These are phyloP conservation scores for Drosophila elegans DNA, from an alignment of 1,140 invertebrate species.

Conservation along the genomic window DNA sequence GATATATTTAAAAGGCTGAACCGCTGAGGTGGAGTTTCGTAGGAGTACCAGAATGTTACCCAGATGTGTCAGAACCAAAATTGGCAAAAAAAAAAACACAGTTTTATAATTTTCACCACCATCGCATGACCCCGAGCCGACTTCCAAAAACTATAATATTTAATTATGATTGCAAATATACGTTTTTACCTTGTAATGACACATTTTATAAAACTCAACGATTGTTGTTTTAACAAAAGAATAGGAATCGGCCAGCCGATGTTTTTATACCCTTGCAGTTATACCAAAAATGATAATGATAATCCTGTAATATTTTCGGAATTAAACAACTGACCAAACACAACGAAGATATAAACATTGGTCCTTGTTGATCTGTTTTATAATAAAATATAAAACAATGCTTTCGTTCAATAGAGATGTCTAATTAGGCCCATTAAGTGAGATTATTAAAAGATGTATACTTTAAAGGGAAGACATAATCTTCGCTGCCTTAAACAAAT, in stretches of 20 bases:
- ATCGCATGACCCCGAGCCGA: no score
- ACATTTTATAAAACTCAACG: background rate
- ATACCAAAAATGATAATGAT: background rate
- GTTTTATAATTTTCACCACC: no score
- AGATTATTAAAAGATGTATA: background rate
- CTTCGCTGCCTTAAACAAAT: background rate
- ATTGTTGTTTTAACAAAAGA: background rate
- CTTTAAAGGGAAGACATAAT: background rate
- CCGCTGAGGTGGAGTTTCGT: no score
- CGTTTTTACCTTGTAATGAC: background rate
- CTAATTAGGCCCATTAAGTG: background rate
- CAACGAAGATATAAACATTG: background rate
- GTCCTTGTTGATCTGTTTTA: background rate
- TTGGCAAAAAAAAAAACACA: no score
- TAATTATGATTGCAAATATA: background rate
- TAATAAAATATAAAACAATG: background rate
- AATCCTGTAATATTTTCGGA: background rate
- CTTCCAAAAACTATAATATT: no score
- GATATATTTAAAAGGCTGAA: no score
- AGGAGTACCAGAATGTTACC: no score
- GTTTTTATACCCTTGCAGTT: slow-evolving; percentile 4
- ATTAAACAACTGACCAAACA: background rate
- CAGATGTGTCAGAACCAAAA: no score
- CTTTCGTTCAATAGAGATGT: background rate
- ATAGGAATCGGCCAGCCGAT: background rate